Base-by-base conservation (phyloP, 2,797 vertebrate genomes). In the Parotocinclus haroldoi region DNA sequence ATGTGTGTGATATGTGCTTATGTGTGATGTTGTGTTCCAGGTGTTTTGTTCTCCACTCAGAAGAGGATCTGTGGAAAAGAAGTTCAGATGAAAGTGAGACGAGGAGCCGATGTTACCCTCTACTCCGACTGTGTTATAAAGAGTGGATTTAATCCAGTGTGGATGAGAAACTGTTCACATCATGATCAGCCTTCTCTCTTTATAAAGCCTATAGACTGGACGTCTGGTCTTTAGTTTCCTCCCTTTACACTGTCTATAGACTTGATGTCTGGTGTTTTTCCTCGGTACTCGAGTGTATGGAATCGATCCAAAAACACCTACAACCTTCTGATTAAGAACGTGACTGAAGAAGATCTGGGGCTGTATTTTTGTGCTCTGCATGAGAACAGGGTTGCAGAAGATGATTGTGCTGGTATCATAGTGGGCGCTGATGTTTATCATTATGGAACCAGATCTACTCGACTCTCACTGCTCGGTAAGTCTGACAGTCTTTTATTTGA, bases 321-420 rank as follows among this genome's bases (percentile, higher is more conserved):
- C n/a, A 39, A 67, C 51, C 69, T 80, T 1, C 12, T 14, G 40
- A 75, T 80, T 12, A 38, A 12, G 14, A 73, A 70, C 2, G 0
- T 73, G 16, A 73, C 52, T 14, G 37, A 53, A 4, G 64, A 48
- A 63, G 76, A 78, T 27, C 36, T 54, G 50, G 79, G 74, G 11
- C 27, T 80, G 1, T 80, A 74, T 50, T 78, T 67, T 12, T 80
- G 74, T 45, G 63, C 17, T 12, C 3, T n/a, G 9, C 5, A 46
- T 1, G 52, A 61, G 36, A 59, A 45, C 39, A 27, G 3, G 0
- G 1, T 36, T 10, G 9, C 6, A 1, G 3, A 19, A 13, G 9
- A 36, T 1, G 1, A 18, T 13, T 3, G 12, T 1, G 3, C 1
- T 1, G 39, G 10, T 9, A 0, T 8, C 7, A 58, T 27, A 1